Evolutionary conservation across 2,797 vertebrate genomes (phyloP), one percentile per base, ranked within the genome.

Genomic region (Pangasius mekongensis): DNA sequence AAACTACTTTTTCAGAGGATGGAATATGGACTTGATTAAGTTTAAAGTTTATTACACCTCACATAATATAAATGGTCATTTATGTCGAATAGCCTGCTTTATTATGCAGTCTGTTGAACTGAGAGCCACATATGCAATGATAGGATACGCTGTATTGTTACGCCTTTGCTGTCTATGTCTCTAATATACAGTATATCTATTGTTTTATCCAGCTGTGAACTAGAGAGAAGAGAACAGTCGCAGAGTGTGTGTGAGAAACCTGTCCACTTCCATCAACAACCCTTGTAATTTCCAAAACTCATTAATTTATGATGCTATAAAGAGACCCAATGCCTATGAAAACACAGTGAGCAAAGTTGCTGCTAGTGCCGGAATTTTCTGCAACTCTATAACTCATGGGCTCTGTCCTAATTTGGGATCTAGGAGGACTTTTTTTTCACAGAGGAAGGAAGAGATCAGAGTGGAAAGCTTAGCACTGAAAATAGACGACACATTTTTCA

Each of bases 381-480:
- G 67, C 64, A 80, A 49, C 64, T 84, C 83, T 58, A 81, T 85
- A 85, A 81, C 83, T 88, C 87, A 89, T 87, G 87, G 89, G 92
- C 82, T 71, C 92, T 90, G 93, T 52, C 94, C 94, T 93, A 91
- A 91, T 94, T 93, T 92, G 86, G 82, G 91, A 74, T 86, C 92
- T 88, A 89, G 90, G 88, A 88, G 90, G 22, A 93, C 91, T 93
- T 18, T 69, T 69, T 67, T 67, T 67, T 36, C 30, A 91, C 90
- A 92, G 91, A 90, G 90, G 89, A 92, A 91, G 77, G 89, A 92
- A 22, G 83, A 90, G 77, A 87, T 87, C 83, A 69, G 73, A 87
- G 60, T 77, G 62, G 77, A 90, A 76, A 80, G 77, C 77, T 76
- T 56, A n/a, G 77, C 36, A 76, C 86, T 84, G 52, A 88, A 91